Evolutionary conservation across 2,888 invertebrate genomes (phyloP).

Genomic region (Agriopis leucophaearia): DNA sequence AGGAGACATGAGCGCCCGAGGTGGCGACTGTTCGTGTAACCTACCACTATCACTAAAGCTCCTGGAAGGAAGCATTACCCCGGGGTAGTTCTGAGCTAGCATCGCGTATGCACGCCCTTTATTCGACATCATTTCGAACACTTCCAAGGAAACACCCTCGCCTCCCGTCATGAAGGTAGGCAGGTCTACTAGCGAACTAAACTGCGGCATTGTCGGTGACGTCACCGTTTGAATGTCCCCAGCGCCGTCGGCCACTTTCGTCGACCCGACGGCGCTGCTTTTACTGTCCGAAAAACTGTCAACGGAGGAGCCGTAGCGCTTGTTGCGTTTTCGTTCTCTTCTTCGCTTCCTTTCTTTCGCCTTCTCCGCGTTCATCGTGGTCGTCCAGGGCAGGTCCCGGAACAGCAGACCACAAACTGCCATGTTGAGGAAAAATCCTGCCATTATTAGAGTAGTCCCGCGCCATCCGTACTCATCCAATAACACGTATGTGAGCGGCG

Average conservation of each 20-base stretch:
- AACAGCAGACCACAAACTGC: conserved; percentile 93
- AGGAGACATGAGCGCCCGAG: conserved; percentile 68
- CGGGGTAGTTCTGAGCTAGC: conserved; percentile 91
- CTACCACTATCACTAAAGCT: conserved; percentile 90
- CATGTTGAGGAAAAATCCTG: conserved; percentile 93
- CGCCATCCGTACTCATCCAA: conserved; percentile 93
- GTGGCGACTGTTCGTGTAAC: conserved; percentile 75
- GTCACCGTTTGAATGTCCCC: conserved; percentile 72
- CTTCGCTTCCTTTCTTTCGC: conserved; percentile 88
- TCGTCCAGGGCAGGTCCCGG: conserved; percentile 88
- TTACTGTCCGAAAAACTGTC: conserved; percentile 90
- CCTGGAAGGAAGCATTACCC: conserved; percentile 89
- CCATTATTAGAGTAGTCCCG: conserved; percentile 92
- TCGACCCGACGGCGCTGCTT: conserved; percentile 88
- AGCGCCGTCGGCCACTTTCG: conserved; percentile 70
- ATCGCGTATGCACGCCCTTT: conserved; percentile 90
- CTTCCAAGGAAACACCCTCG: conserved; percentile 92
- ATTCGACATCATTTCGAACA: conserved; percentile 90
- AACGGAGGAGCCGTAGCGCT: conserved; percentile 88
- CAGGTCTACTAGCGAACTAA: conserved; percentile 93
- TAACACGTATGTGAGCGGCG: conserved; percentile 91
- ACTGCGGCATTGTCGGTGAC: conserved; percentile 82
- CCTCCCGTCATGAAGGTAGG: conserved; percentile 94
- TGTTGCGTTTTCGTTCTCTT: conserved; percentile 85
- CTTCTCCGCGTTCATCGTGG: conserved; percentile 87